phyloP scores from a whole-genome alignment of 1,140 invertebrate species.

The Drosophila ambigua region DNA sequence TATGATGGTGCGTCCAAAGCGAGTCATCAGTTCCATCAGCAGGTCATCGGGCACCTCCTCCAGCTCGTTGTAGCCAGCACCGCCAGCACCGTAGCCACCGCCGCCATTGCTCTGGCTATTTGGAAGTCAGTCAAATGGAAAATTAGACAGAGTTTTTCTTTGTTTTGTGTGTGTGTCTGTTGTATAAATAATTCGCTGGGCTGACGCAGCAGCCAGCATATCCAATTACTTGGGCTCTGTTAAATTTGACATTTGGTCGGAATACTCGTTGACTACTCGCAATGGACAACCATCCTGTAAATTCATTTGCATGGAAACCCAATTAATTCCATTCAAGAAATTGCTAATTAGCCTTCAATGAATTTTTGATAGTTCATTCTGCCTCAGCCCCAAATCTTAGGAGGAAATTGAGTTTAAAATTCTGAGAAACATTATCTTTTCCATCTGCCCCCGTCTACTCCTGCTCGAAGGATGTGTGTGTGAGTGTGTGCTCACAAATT shows the following conservation, averaged over 20 bases:
- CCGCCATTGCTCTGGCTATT: constrained; percentile 65
- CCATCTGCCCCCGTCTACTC: neutral
- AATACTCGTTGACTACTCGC: too few species aligned
- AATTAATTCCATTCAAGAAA: constrained; percentile 64
- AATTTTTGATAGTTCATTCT: constrained; percentile 34
- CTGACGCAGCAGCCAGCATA: constrained; percentile 18
- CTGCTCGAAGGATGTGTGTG: neutral
- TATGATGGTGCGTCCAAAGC: constrained; percentile 86
- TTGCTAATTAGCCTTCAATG: constrained; percentile 49
- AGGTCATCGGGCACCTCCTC: constrained; percentile 84
- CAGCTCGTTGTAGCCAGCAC: constrained; percentile 69
- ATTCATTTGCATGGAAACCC: constrained; percentile 61
- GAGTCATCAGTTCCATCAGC: constrained; percentile 86
- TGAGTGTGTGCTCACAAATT: neutral
- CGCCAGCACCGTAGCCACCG: constrained; percentile 49
- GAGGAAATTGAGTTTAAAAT: constrained; percentile 23
- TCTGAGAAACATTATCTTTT: neutral
- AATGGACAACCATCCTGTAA: too few species aligned
- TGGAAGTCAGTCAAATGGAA: constrained; percentile 59
- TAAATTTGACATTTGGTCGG: constrained; percentile 21
- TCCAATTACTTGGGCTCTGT: constrained; percentile 59
- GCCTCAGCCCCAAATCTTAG: neutral
- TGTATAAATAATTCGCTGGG: neutral
- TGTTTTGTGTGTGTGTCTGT: neutral
- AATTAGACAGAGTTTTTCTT: constrained; percentile 56